Percentiles rank a stretch among this genome's conserved stretches.
These are phyloP conservation scores for Aptenodytes forsteri DNA, from an alignment of 2,113 vertebrate species.

Conservation along the genomic window DNA sequence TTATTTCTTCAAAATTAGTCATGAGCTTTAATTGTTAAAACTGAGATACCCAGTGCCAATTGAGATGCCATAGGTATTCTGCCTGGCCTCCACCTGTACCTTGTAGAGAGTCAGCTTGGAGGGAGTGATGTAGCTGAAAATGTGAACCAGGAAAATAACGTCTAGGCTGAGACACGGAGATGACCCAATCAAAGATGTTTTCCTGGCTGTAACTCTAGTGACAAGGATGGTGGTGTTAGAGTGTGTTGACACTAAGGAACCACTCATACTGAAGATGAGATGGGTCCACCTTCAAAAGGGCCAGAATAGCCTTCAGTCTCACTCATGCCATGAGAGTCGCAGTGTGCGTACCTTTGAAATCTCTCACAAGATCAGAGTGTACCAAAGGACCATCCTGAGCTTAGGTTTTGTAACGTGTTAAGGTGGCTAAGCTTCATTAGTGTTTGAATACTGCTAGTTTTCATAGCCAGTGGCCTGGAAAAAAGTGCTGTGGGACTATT, in stretches of 20 bases:
- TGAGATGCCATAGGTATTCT: neutral
- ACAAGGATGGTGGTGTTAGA: neutral
- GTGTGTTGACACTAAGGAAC: neutral
- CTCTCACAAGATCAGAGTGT: neutral
- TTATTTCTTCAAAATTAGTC: neutral
- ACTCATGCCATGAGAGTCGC: fast-evolving
- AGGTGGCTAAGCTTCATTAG: neutral
- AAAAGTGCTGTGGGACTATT: neutral
- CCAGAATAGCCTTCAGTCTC: neutral
- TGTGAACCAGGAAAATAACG: neutral
- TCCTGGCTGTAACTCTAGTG: neutral
- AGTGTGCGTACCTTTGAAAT: neutral
- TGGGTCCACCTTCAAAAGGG: neutral
- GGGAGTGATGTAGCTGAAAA: neutral
- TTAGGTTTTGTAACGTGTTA: neutral
- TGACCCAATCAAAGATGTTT: neutral
- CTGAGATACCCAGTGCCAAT: neutral
- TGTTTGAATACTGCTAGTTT: neutral
- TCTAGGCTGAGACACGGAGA: neutral
- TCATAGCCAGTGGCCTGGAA: neutral
- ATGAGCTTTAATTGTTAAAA: neutral
- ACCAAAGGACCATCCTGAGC: neutral
- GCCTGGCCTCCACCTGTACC: neutral
- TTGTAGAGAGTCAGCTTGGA: neutral
- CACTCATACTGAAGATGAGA: neutral